Conservation (phyloP, 1,140 invertebrate genomes). For the Leptinotarsa lineolata region DNA sequence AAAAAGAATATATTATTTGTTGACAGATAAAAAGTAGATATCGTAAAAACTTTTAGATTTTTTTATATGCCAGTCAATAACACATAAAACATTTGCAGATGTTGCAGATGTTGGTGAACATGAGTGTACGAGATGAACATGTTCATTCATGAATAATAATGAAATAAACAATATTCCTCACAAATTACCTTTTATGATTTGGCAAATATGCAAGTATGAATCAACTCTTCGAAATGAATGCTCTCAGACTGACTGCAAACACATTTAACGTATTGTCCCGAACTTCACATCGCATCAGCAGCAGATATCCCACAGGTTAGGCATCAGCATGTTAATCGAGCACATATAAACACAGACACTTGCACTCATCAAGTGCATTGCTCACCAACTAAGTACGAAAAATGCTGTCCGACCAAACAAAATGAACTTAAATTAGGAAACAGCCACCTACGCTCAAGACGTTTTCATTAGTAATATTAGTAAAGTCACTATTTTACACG, state of each 20-base stretch:
- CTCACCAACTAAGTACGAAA: slow-evolving; percentile 25
- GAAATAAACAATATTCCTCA: too few species aligned
- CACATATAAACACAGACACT: slow-evolving; percentile 20
- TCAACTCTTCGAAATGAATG: not conserved
- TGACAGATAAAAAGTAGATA: too few species aligned
- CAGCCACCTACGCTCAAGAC: slow-evolving; percentile 27
- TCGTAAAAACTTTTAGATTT: too few species aligned
- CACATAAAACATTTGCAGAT: too few species aligned
- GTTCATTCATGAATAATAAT: too few species aligned
- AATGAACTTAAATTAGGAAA: slow-evolving; percentile 33
- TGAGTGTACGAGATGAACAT: too few species aligned
- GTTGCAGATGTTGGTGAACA: too few species aligned
- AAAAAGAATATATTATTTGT: too few species aligned
- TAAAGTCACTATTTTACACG: slow-evolving; percentile 27
- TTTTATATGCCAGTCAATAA: too few species aligned
- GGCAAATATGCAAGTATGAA: not conserved
- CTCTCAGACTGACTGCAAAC: not conserved
- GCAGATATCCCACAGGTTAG: slow-evolving; percentile 5
- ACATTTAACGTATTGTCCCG: not conserved
- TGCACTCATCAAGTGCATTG: slow-evolving; percentile 28
- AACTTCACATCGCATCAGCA: slow-evolving; percentile 16
- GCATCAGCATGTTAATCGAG: not conserved
- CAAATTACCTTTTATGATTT: not conserved
- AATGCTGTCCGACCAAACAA: slow-evolving; percentile 21
- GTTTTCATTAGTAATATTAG: slow-evolving; percentile 26